Base-by-base conservation (phyloP, 2,888 invertebrate genomes). In the Lochmaea capreae region DNA sequence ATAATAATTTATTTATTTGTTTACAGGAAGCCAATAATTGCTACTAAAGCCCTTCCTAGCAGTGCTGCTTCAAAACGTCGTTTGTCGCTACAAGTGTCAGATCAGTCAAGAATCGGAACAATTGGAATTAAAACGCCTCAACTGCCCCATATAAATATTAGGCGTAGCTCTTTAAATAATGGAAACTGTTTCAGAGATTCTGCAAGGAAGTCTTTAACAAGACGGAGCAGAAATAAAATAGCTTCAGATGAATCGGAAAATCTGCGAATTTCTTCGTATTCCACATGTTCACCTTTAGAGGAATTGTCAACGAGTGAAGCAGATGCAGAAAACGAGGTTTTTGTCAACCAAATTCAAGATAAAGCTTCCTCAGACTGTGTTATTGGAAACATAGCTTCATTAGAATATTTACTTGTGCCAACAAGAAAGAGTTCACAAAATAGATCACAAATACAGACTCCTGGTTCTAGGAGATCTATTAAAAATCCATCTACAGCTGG, bases 221-320 rank as follows among this genome's bases (percentile, higher is more conserved):
- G 62, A 54, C 58, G 14, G 8, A 33, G 66, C n/a, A 69, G 54
- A 10, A 57, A 33, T 46, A 54, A 68, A 46, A 43, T 69, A 61
- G 43, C 65, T 14, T 67, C 66, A 5, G 68, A 62, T n/a, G 72
- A 66, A 42, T 61, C 59, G 1, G 69, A 65, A 12, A 14, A 12
- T 10, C 26, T 75, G 59, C 61, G 57, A 43, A 59, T 75, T 33
- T 75, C 72, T 22, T 67, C 67, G 16, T 12, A 4, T 42, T 71
- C 74, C 4, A 63, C 71, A 9, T 26, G 16, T 33, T 71, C 74
- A 6, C 70, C 74, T 1, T 6, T 73, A 26, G 16, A n/a, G 9
- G 62, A 12, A 10, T 54, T 18, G 10, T 18, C 59, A 8, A 12
- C 3, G 3, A 63, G n/a, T 18, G 62, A 63, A 63, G 43, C 11